Evolutionary conservation across 2,888 invertebrate genomes (phyloP).

Genomic region (Cartodere bifasciata): DNA sequence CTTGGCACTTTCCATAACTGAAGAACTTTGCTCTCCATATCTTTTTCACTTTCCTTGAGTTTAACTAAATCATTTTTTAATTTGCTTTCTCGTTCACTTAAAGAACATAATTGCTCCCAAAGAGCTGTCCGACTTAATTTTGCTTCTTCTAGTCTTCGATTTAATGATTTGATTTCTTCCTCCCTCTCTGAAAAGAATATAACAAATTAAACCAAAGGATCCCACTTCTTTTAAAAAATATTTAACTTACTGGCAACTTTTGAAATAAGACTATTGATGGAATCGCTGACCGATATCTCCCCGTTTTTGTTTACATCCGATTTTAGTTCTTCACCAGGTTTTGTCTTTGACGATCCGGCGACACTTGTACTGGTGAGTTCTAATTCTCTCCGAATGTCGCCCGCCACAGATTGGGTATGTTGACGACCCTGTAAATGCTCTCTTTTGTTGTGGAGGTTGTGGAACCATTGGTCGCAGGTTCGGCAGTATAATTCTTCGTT

Average conservation of each 20-base stretch:
- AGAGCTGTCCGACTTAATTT: conserved; percentile 25
- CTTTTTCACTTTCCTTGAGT: conserved; percentile 27
- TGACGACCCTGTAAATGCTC: conserved; percentile 45
- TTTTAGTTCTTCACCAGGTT: conserved; percentile 13
- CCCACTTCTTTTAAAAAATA: not conserved
- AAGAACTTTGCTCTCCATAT: conserved; percentile 27
- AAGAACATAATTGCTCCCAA: conserved; percentile 25
- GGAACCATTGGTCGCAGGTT: conserved; percentile 46
- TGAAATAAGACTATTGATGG: conserved; percentile 28
- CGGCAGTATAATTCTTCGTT: conserved; percentile 44
- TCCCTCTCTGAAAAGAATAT: conserved; percentile 30
- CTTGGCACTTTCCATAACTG: conserved; percentile 34
- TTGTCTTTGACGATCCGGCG: conserved; percentile 5
- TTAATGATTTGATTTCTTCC: conserved; percentile 29
- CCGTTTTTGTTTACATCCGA: conserved; percentile 11
- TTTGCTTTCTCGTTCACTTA: conserved; percentile 28
- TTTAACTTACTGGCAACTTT: conserved; percentile 28
- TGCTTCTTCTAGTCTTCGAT: conserved; percentile 26
- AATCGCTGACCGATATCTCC: conserved; percentile 27
- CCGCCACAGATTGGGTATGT: conserved; percentile 37
- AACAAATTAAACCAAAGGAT: conserved; percentile 1
- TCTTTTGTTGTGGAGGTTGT: conserved; percentile 43
- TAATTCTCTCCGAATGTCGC: conserved; percentile 32
- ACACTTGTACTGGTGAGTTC: conserved; percentile 13
- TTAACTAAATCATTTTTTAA: conserved; percentile 25